Conservation (phyloP, 2,113 vertebrate genomes). For the Plestiodon gilberti region DNA sequence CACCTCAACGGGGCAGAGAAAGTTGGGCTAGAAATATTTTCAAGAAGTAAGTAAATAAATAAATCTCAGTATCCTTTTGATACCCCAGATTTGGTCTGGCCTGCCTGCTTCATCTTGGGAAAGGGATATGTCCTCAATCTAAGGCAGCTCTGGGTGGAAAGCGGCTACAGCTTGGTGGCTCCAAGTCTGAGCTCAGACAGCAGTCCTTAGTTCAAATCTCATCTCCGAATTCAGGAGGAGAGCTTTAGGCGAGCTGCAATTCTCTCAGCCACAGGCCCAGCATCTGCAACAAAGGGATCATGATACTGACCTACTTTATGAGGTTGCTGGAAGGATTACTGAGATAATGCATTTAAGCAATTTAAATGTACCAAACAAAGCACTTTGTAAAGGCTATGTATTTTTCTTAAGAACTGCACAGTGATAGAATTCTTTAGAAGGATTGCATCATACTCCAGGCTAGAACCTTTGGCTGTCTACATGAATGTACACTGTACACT, state of each 20-base stretch:
- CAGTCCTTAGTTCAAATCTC: background rate
- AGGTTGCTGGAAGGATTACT: background rate
- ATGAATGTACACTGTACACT: background rate
- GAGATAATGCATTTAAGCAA: background rate
- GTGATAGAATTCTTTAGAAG: background rate
- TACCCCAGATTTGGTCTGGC: background rate
- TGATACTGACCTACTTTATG: slow-evolving; percentile 3
- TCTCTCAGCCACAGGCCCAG: background rate
- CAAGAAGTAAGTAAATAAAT: background rate
- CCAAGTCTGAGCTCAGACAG: background rate
- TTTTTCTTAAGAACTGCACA: no score
- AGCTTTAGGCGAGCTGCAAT: background rate
- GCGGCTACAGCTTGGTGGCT: background rate
- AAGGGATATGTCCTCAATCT: background rate
- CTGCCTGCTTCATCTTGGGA: background rate
- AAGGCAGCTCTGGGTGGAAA: background rate
- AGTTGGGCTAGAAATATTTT: background rate
- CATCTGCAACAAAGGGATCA: background rate
- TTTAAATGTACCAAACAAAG: background rate
- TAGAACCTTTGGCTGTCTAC: background rate
- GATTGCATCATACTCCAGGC: background rate
- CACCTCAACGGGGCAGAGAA: background rate
- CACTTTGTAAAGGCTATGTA: background rate
- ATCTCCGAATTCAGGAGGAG: background rate
- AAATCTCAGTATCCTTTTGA: background rate